phyloP scores from a whole-genome alignment of 1,140 invertebrate genomes.

The Sycophila sp. region DNA sequence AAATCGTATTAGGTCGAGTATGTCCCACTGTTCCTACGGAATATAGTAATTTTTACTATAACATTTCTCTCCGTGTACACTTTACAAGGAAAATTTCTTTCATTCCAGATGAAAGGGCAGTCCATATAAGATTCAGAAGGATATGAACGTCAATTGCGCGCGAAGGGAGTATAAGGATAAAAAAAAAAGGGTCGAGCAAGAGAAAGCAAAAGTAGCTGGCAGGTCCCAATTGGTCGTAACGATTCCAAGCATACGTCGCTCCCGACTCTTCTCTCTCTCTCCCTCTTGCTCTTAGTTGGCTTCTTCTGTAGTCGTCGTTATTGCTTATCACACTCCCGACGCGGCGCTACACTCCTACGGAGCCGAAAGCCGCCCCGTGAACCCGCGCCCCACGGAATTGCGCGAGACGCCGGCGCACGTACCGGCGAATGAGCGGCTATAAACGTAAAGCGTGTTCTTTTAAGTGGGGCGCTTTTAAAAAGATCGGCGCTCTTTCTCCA shows the following conservation, averaged over 20 bases:
- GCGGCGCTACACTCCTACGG: background rate
- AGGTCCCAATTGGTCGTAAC: slow-evolving; percentile 43
- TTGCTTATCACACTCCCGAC: slow-evolving; percentile 58
- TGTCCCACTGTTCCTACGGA: too few species aligned
- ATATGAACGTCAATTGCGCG: slow-evolving; percentile 5
- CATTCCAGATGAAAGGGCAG: too few species aligned
- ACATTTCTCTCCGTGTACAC: too few species aligned
- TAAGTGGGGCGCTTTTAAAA: slow-evolving; percentile 65
- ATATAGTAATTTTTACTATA: too few species aligned
- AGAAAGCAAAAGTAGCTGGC: slow-evolving; percentile 26
- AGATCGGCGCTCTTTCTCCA: too few species aligned
- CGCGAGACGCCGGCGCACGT: slow-evolving; percentile 48
- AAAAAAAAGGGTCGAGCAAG: too few species aligned
- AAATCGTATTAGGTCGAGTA: too few species aligned
- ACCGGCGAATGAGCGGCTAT: slow-evolving; percentile 61
- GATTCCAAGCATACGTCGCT: slow-evolving; percentile 49
- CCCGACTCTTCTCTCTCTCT: background rate
- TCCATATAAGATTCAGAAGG: too few species aligned
- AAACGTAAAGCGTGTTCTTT: slow-evolving; percentile 67
- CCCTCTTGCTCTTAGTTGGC: background rate
- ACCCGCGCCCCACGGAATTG: slow-evolving; percentile 48
- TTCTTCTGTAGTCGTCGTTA: slow-evolving; percentile 39
- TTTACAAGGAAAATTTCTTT: too few species aligned
- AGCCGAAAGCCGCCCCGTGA: too few species aligned
- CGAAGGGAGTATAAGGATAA: too few species aligned